Conservation (phyloP, 2,888 invertebrate genomes). For the Xestia sexstrigata region DNA sequence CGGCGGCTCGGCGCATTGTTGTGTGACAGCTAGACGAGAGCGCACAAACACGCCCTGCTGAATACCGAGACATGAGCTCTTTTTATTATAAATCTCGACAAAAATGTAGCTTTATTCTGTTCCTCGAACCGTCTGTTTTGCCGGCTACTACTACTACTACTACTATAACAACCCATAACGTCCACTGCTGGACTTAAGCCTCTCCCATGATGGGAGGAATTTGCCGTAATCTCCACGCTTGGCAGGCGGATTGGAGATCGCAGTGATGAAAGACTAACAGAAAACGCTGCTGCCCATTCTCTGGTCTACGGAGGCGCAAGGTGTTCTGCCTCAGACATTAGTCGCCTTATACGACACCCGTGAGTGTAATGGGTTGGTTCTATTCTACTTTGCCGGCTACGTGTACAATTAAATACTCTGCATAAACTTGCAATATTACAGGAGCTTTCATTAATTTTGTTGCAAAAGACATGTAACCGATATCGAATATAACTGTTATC, state of each 20-base stretch:
- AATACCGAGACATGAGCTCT: slow-evolving; percentile 54
- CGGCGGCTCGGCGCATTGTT: slow-evolving; percentile 73
- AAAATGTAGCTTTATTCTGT: slow-evolving; percentile 31
- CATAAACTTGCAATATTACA: slow-evolving; percentile 19
- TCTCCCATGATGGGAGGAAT: no score
- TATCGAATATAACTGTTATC: slow-evolving; percentile 37
- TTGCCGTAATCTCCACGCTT: no score
- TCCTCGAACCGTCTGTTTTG: slow-evolving; percentile 22
- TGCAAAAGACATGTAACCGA: slow-evolving; percentile 40
- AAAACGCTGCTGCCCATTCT: no score
- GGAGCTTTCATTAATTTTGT: slow-evolving; percentile 28
- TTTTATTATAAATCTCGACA: slow-evolving; percentile 42
- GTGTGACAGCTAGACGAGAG: slow-evolving; percentile 71
- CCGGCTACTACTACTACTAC: no score
- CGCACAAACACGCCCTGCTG: slow-evolving; percentile 59
- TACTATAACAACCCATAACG: no score
- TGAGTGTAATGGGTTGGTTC: no score
- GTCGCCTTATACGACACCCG: no score
- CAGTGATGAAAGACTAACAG: no score
- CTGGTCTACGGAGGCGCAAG: no score
- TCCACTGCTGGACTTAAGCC: no score
- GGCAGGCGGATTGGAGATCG: no score
- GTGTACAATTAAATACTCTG: slow-evolving; percentile 17
- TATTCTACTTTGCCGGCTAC: slow-evolving; percentile 24
- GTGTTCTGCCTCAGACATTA: no score